Percentiles rank a stretch among this genome's conserved stretches.
Conservation (phyloP, 1,140 invertebrate species). For the Euura saliciscinereae region DNA sequence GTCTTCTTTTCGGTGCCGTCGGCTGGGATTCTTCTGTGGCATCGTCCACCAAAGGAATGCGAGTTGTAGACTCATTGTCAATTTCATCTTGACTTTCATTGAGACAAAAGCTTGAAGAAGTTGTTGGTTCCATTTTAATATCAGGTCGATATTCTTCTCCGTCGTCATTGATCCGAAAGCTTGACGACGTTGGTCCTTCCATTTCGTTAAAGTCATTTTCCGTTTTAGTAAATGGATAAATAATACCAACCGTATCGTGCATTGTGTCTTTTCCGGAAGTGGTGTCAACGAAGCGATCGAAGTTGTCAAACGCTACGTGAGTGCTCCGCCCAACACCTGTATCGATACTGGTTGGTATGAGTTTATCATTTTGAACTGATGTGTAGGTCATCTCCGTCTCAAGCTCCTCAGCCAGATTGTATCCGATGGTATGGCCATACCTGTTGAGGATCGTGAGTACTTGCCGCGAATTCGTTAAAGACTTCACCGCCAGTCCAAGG, state of each 20-base stretch:
- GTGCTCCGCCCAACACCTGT: constrained; percentile 32
- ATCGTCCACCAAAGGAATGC: too few relatives aligned
- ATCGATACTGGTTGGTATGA: constrained; percentile 32
- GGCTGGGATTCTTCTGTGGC: too few relatives aligned
- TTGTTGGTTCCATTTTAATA: too few relatives aligned
- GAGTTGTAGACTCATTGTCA: too few relatives aligned
- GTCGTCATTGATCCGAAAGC: constrained; percentile 13
- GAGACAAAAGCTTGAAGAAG: too few relatives aligned
- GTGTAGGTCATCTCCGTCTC: constrained; percentile 23
- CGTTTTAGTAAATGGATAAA: constrained; percentile 39
- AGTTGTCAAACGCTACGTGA: constrained; percentile 55
- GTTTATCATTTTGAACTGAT: constrained; percentile 12
- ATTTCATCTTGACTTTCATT: too few relatives aligned
- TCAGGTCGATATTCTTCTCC: constrained; percentile 11
- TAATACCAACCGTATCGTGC: constrained; percentile 59
- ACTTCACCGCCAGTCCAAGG: constrained; percentile 44
- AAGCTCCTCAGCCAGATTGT: constrained; percentile 36
- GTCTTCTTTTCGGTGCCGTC: constrained; percentile 29
- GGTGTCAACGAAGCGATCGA: constrained; percentile 54
- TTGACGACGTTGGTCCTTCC: constrained; percentile 19
- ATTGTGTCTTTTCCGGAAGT: constrained; percentile 53
- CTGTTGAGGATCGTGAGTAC: constrained; percentile 44
- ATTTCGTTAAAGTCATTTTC: constrained; percentile 12
- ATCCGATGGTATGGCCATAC: constrained; percentile 43
- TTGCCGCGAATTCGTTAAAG: constrained; percentile 41